These are phyloP conservation scores for Chironomus riparius DNA, from an alignment of 2,888 invertebrate species.

Conservation along the genomic window DNA sequence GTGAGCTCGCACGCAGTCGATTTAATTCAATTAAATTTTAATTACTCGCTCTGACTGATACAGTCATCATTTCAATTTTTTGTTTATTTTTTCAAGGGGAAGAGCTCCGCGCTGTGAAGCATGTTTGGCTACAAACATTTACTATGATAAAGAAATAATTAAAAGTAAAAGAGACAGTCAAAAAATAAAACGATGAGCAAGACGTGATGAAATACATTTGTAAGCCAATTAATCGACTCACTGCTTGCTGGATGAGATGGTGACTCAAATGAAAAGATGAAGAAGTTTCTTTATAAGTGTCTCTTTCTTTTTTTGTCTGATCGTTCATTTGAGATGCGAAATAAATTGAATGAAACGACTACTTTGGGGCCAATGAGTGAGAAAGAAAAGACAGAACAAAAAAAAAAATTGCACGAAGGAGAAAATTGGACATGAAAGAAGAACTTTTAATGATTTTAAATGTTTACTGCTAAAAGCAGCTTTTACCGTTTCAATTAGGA, in stretches of 20 bases:
- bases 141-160: neutral
- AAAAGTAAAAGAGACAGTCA: neutral
- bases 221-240: slow-evolving; percentile 12
- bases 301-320: neutral
- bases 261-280: neutral
- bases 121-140: neutral
- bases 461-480: neutral
- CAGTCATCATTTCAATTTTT: neutral
- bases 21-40: slow-evolving; percentile 16
- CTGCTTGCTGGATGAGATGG: neutral
- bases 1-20: neutral
- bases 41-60: slow-evolving; percentile 1
- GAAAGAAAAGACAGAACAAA: neutral
- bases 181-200: neutral
- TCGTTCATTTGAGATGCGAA: neutral
- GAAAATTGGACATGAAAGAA: neutral
- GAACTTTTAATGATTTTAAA: neutral
- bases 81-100: neutral
- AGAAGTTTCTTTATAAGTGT: neutral
- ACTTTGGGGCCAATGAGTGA: slow-evolving; percentile 4
- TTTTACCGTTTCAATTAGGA: neutral
- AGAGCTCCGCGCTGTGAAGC: neutral
- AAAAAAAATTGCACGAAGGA: neutral
- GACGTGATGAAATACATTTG: neutral
- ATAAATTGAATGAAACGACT: slow-evolving; percentile 6